These are phyloP conservation scores for Nebria ingens DNA, from an alignment of 1,140 invertebrate species.

Conservation along the genomic window DNA sequence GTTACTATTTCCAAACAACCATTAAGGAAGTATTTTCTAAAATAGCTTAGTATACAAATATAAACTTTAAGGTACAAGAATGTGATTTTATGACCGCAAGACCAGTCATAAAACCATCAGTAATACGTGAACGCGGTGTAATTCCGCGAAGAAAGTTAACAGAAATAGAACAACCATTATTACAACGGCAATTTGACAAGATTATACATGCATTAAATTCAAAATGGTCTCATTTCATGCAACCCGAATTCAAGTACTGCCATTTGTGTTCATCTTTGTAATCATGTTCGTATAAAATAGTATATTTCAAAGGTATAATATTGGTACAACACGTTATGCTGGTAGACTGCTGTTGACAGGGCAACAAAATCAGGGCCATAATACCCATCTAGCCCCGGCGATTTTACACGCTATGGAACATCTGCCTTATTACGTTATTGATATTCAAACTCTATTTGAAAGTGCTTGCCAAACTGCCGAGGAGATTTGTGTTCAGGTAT, in stretches of 20 bases:
- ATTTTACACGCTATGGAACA: conserved; percentile 71
- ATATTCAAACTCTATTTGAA: conserved; percentile 58
- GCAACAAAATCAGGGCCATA: conserved; percentile 39
- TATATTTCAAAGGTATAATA: conserved; percentile 25
- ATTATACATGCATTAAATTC: conserved; percentile 23
- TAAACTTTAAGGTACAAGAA: conserved; percentile 38
- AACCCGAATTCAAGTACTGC: conserved; percentile 23
- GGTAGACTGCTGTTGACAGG: conserved; percentile 52
- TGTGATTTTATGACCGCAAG: conserved; percentile 56
- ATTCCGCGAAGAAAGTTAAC: conserved; percentile 24
- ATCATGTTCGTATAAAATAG: neutral
- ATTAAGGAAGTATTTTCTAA: conserved; percentile 11
- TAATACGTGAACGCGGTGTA: conserved; percentile 20
- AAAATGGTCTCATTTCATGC: conserved; percentile 27
- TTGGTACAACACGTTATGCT: conserved; percentile 36
- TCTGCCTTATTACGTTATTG: conserved; percentile 63
- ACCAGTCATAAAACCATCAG: conserved; percentile 51
- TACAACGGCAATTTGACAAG: conserved; percentile 25
- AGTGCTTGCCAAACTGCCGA: conserved; percentile 57
- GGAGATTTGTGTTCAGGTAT: conserved; percentile 65
- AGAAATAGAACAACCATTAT: conserved; percentile 22
- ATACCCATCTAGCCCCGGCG: conserved; percentile 58
- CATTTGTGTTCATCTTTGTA: neutral
- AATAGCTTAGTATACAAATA: conserved; percentile 5
- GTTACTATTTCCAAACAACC: no score